Base-by-base conservation (phyloP, 2,797 vertebrate genomes). In the Tiaroga cobitis region DNA sequence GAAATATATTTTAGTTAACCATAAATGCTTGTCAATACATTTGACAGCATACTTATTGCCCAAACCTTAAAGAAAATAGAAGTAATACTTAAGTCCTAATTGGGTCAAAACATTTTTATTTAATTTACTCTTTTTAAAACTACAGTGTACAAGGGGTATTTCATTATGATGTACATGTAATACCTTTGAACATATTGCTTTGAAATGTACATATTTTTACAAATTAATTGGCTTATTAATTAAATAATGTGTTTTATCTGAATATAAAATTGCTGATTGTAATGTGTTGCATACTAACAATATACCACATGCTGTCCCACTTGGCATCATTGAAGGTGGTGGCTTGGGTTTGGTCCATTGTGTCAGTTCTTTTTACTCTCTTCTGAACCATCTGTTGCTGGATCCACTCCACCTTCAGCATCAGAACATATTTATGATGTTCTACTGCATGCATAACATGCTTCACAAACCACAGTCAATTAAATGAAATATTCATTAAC, bases 261-360 rank as follows among this genome's bases (percentile, higher is more conserved):
- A 80, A 81, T 74, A 8, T 32, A 65, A 74, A 24, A 70, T 41
- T 29, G 24, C 21, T 51, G 39, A 70, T 49, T 43, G 56, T 29
- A 82, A 46, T 63, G 13, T 39, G 39, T 41, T 18, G 18, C 46
- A 68, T 88, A 95, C 97, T 97, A 92, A 99, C 98, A 92, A 96
- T 96, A 90, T 97, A 97, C 97, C 97, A 98, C 95, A 96, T 96
- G 93, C 94, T 96, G 90, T 93, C 95, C 97, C 96, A 97, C 90
- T 94, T 93, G 74, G 97, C 95, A 92, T 97, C 95, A 73, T 95
- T 96, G 90, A 96, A 96, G 90, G 91, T 94, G 86, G 92, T 92
- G 0, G 93, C 92, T 65, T 94, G 95, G 77, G 91, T 84, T 78
- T 91, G 92, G 74, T 76, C 73, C 84, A 90, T 86, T 93, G 95